Evolutionary conservation across 2,113 vertebrate species (phyloP).

Genomic region (Uria lomvia): DNA sequence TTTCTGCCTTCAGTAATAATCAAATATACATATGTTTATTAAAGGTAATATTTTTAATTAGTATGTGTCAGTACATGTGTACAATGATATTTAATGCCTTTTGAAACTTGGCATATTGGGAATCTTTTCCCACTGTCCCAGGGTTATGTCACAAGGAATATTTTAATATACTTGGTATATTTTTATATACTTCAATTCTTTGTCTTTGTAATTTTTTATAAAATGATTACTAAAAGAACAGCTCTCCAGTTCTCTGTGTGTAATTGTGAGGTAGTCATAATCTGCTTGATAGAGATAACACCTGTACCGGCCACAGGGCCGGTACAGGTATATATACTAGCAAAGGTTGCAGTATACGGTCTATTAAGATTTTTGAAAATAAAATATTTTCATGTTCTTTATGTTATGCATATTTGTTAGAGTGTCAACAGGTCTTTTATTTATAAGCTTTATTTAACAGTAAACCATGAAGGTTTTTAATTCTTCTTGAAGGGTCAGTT

Average conservation of each 20-base stretch:
- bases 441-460: constrained; percentile 26
- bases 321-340: neutral
- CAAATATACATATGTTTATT: neutral
- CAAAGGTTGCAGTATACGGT: neutral
- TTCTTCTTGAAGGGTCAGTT: constrained; percentile 12
- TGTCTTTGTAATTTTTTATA: neutral
- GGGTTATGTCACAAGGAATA: neutral
- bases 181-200: neutral
- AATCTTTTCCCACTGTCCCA: neutral
- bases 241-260: neutral
- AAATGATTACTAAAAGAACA: neutral
- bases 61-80: neutral
- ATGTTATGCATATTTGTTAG: neutral
- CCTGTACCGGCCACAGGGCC: neutral
- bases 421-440: constrained; percentile 1
- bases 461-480: neutral
- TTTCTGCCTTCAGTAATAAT: neutral
- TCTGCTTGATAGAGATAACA: neutral
- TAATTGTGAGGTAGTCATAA: neutral
- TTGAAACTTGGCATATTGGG: neutral
- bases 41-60: neutral
- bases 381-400: neutral
- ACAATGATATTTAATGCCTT: neutral
- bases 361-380: neutral
- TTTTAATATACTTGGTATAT: neutral